A percentile compares a stretch with the other conserved stretches of the same genome.
These are phyloP conservation scores for Phengaris alcon DNA, from an alignment of 2,888 invertebrate genomes.

Conservation along the genomic window DNA sequence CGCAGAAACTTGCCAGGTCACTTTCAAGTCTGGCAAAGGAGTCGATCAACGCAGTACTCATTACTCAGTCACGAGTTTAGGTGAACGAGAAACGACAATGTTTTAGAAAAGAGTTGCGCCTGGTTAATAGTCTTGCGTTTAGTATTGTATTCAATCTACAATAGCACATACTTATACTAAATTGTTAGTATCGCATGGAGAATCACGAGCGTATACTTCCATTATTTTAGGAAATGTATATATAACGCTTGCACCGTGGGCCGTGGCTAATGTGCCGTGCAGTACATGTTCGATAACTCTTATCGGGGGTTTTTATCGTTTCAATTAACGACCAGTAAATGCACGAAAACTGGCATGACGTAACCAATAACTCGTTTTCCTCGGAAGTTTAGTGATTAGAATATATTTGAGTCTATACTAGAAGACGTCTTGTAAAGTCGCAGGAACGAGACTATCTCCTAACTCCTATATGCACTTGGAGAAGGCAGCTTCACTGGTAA, in stretches of 20 bases:
- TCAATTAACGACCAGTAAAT: neutral
- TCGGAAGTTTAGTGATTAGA: neutral
- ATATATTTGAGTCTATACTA: neutral
- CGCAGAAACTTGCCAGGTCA: neutral
- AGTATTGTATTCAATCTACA: too few relatives aligned
- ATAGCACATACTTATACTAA: neutral
- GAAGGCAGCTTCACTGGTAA: too few relatives aligned
- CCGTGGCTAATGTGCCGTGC: constrained; percentile 13
- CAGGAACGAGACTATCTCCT: neutral
- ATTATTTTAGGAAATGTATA: constrained; percentile 4
- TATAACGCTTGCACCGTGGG: neutral
- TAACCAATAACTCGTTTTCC: neutral
- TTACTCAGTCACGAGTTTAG: neutral
- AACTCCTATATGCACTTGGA: neutral
- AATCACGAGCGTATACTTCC: neutral
- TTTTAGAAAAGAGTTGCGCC: too few relatives aligned
- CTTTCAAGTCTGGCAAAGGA: neutral
- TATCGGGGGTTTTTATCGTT: constrained; percentile 1
- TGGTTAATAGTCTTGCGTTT: too few relatives aligned
- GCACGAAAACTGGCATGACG: neutral
- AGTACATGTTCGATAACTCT: constrained; percentile 14
- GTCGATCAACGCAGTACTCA: neutral
- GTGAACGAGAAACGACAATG: too few relatives aligned
- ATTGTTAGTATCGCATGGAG: neutral
- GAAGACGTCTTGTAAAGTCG: neutral